Percentiles rank a stretch among this genome's conserved stretches.
Evolutionary conservation across 1,140 invertebrate genomes (phyloP).

Genomic region (Pomacea maculata): DNA sequence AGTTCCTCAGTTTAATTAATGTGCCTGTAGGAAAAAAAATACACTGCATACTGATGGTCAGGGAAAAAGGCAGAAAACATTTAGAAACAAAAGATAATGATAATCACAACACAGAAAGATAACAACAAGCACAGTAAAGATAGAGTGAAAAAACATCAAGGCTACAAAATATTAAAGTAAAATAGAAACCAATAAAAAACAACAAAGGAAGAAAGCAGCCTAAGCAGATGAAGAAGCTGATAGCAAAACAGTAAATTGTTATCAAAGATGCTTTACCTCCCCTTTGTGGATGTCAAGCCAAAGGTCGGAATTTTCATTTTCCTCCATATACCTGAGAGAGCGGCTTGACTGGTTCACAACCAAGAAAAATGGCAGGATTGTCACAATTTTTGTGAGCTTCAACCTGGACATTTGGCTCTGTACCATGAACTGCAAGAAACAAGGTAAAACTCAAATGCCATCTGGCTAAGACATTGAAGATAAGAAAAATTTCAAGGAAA

Average conservation of each 20-base stretch:
- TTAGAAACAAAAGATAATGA: too few relatives aligned
- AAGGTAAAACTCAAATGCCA: neutral
- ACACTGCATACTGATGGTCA: too few relatives aligned
- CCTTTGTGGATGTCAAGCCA: constrained; percentile 80
- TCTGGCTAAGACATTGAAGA: neutral
- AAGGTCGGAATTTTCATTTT: constrained; percentile 83
- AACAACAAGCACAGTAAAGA: too few relatives aligned
- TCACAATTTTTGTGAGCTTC: constrained; percentile 61
- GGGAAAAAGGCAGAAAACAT: too few relatives aligned
- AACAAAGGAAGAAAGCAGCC: neutral
- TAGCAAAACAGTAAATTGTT: neutral
- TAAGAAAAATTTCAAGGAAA: neutral
- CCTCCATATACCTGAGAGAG: constrained; percentile 82
- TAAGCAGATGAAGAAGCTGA: neutral
- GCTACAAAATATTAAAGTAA: too few relatives aligned
- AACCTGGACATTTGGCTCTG: constrained; percentile 58
- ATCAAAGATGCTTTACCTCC: constrained; percentile 66
- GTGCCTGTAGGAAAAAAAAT: too few relatives aligned
- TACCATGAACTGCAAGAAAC: constrained; percentile 60
- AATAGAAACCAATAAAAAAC: neutral
- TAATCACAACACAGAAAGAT: too few relatives aligned
- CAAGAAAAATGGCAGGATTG: constrained; percentile 61
- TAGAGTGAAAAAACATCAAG: too few relatives aligned
- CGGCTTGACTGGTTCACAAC: constrained; percentile 71
- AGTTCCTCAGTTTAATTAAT: too few relatives aligned